These are phyloP conservation scores for Sarcoramphus papa DNA, from an alignment of 2,797 vertebrate genomes.

Conservation along the genomic window DNA sequence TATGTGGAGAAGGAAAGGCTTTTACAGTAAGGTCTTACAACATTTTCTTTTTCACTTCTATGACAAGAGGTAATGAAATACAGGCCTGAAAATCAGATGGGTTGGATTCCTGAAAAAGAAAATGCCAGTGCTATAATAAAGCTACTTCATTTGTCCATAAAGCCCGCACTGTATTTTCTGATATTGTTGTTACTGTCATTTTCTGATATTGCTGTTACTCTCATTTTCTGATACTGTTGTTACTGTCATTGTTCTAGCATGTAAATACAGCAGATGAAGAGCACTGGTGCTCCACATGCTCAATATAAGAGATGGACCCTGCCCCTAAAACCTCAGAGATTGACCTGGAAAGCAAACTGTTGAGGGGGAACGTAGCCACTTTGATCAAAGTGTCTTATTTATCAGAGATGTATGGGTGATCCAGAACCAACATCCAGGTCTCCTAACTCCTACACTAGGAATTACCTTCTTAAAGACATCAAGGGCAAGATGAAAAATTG, in stretches of 20 bases:
- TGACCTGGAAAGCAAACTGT: not conserved
- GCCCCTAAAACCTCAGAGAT: not conserved
- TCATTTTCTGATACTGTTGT: not conserved
- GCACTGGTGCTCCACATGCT: not conserved
- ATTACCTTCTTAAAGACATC: not conserved
- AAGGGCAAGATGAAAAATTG: not conserved
- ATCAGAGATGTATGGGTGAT: not conserved
- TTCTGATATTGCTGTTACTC: not conserved
- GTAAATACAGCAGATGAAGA: not conserved
- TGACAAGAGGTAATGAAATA: not conserved
- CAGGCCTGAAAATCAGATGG: not conserved
- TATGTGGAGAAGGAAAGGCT: not conserved
- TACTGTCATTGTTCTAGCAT: not conserved
- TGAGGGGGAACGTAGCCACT: not conserved
- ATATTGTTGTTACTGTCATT: not conserved
- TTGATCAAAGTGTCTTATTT: not conserved
- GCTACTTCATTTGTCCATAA: not conserved
- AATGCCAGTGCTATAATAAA: not conserved
- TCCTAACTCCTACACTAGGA: not conserved
- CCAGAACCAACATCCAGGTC: not conserved
- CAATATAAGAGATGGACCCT: not conserved
- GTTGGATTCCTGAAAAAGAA: not conserved
- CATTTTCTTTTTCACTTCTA: not conserved
- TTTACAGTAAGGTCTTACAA: not conserved
- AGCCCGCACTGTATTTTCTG: not conserved